Evolutionary conservation across 1,140 invertebrate genomes (phyloP), one percentile per base, ranked within the genome.

Genomic region (Gonatopus flavifemur): DNA sequence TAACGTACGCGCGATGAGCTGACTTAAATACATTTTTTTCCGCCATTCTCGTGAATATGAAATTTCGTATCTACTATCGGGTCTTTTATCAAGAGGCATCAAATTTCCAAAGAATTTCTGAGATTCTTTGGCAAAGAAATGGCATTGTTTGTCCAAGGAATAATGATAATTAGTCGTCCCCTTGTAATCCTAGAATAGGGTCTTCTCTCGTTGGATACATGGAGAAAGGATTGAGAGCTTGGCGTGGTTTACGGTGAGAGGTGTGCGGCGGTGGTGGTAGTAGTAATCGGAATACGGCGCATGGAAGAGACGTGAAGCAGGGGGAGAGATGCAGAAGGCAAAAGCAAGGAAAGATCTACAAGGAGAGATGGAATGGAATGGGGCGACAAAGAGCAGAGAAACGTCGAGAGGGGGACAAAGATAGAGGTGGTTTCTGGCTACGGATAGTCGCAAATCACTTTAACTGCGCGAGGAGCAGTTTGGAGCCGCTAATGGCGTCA

Each of bases 361-460:
- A 47, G 19, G 16, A 16, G 16, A 28, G 35, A 18, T 13, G 24
- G 20, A 41, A 39, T 33, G 12, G 35, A 15, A 33, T 3, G 31
- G 38, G 8, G 31, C n/a, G n/a, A n/a, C n/a, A n/a, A n/a, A 20
- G 21, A n/a, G 18, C 22, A 21, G 15, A 36, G 22, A 20, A 35
- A 28, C 42, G 52, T 32, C 30, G 28, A 38, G 43, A 31, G 48
- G 40, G 52, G 30, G 44, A 55, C 28, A 47, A 42, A 41, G 35
- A 41, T 50, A 48, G 52, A 31, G 54, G 55, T 59, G 56, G 55
- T 66, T 65, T 60, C 59, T 64, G 60, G 63, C 60, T 66, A 50
- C 52, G 60, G 66, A 67, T 69, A 67, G 66, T 78, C 72, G 69
- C 72, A 77, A 78, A 76, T 77, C 74, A 76, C 74, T 76, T 76